A percentile compares a stretch with the other conserved stretches of the same genome.
phyloP scores from a whole-genome alignment of 2,797 vertebrate species.

The Phrynocephalus forsythii region DNA sequence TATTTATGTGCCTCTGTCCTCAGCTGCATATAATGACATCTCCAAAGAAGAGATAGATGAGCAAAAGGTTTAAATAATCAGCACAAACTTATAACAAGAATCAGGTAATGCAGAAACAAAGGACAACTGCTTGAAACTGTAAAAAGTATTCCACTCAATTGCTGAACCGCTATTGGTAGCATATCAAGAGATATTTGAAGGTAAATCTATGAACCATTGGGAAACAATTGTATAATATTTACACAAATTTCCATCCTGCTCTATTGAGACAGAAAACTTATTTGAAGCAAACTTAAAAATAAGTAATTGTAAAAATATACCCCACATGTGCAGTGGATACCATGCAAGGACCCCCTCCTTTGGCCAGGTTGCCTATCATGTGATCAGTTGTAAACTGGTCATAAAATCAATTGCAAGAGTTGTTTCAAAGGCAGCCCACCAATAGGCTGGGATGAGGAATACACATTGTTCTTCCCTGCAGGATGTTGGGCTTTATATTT shows the following conservation, averaged over 20 bases:
- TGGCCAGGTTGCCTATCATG: too few species aligned
- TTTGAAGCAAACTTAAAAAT: neutral
- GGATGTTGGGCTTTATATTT: too few species aligned
- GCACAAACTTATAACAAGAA: constrained; percentile 71
- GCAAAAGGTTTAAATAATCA: constrained; percentile 76
- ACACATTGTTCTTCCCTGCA: too few species aligned
- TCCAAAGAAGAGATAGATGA: constrained; percentile 76
- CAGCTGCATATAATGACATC: constrained; percentile 74
- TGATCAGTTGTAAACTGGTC: too few species aligned
- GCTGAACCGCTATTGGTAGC: constrained; percentile 60
- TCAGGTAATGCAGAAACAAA: constrained; percentile 67
- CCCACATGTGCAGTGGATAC: too few species aligned
- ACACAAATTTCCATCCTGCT: neutral
- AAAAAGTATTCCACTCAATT: constrained; percentile 58
- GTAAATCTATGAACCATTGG: constrained; percentile 47
- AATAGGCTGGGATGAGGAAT: too few species aligned
- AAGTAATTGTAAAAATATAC: neutral
- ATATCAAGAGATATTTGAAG: constrained; percentile 43
- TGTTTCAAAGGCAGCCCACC: too few species aligned
- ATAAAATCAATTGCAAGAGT: too few species aligned
- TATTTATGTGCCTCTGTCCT: constrained; percentile 69
- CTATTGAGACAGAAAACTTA: neutral
- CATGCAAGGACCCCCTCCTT: too few species aligned
- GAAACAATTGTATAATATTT: neutral
- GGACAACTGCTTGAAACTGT: constrained; percentile 65